A percentile compares a stretch with the other conserved stretches of the same genome.
These are phyloP conservation scores for Serrognathus titanus DNA, from an alignment of 2,888 invertebrate species.

Conservation along the genomic window DNA sequence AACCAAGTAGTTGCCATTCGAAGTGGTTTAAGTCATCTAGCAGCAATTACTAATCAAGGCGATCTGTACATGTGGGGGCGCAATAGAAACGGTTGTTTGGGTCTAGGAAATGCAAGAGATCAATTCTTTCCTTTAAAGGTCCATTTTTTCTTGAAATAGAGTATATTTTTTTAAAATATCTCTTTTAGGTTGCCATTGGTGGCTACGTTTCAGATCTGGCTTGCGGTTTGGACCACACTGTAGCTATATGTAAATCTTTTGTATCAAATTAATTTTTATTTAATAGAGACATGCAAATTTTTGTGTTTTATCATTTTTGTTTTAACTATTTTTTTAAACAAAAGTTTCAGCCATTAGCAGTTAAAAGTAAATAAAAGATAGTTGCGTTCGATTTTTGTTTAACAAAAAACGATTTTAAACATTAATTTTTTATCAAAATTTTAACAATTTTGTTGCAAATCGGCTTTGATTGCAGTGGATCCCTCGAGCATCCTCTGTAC, in stretches of 20 bases:
- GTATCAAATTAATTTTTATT: constrained; percentile 33
- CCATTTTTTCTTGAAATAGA: not conserved
- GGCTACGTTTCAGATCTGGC: constrained; percentile 69
- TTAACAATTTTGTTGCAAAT: no score
- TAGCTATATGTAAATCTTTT: constrained; percentile 73
- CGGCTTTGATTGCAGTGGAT: no score
- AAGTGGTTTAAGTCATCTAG: constrained; percentile 74
- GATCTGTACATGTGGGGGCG: constrained; percentile 91
- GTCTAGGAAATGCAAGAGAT: constrained; percentile 74
- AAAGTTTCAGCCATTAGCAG: no score
- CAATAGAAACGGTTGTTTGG: constrained; percentile 80
- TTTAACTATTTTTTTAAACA: no score
- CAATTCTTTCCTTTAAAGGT: constrained; percentile 87
- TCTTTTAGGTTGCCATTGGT: constrained; percentile 75
- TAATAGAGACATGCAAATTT: no score
- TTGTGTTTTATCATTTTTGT: no score
- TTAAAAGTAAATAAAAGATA: no score
- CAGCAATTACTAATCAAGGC: constrained; percentile 77
- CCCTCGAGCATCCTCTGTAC: no score
- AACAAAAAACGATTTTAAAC: no score
- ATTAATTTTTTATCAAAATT: no score
- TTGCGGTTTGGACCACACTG: constrained; percentile 84
- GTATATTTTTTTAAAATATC: constrained; percentile 35
- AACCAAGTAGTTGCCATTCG: constrained; percentile 62
- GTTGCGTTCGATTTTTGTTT: no score